Evolutionary conservation across 2,888 invertebrate genomes (phyloP), one percentile per base, ranked within the genome.

Genomic region (Uropetala carovei): DNA sequence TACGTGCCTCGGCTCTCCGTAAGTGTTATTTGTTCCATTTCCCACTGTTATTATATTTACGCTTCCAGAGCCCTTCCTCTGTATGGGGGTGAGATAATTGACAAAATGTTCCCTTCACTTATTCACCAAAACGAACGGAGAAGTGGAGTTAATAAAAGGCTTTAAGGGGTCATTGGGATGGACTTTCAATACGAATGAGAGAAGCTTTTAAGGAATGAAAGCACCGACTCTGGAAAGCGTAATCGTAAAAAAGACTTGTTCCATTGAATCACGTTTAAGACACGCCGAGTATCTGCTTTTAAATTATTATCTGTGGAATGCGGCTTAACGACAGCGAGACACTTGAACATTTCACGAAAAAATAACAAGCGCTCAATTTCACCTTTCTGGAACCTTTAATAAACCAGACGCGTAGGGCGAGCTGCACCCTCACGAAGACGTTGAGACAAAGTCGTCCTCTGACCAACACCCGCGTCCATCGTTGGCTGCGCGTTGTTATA

Each of bases 31-130:
- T 22, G 89, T 60, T 64, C 64, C 89, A 64, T 89, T 89, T 68
- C 89, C 43, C 86, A 27, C 83, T 89, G 89, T 89, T 89, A 89
- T 89, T 16, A 59, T 89, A 89, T 89, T 89, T 89, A 89, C 89
- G 64, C 64, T 89, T 64, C 30, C 60, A 14, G 60, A 64, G 60
- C 11, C 86, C 18, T 64, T 43, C 18, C 16, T 64, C 89, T 43
- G 43, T 64, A 16, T 43, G 18, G 18, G 56, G 68, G 60, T 64
- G 13, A 16, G 68, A 43, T 43, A 68, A 89, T 89, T 68, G 60
- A 89, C 64, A 30, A 68, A 89, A 89, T 18, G 64, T 14, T n/a
- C 43, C 30, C 64, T 64, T 64, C 75, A 75, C 27, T 75, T 22
- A 75, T 75, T 75, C 75, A 58, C 56, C 89, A 89, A 89, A 89